Evolutionary conservation across 2,888 invertebrate species (phyloP).

Genomic region (Morpho deidamia): DNA sequence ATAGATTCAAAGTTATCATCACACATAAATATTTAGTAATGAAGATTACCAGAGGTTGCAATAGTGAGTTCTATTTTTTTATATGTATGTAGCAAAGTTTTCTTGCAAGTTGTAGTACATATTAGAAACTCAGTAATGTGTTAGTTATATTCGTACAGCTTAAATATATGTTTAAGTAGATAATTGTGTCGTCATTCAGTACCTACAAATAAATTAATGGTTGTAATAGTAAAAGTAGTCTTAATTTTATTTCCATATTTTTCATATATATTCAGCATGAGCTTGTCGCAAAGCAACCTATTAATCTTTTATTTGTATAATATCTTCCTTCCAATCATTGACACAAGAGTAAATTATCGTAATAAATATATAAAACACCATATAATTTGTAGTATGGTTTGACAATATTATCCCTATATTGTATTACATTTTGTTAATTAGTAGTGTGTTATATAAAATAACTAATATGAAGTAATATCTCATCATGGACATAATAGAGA

Average conservation of each 20-base stretch:
- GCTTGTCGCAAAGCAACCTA: constrained; percentile 7
- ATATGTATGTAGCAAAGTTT: constrained; percentile 46
- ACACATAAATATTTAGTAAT: constrained; percentile 52
- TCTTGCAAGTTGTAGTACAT: constrained; percentile 41
- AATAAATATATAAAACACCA: constrained; percentile 38
- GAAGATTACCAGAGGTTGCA: constrained; percentile 67
- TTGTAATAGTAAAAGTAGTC: constrained; percentile 36
- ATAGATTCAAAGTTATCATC: constrained; percentile 51
- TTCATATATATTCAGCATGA: background rate
- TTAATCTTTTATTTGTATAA: constrained; percentile 2
- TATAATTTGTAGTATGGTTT: constrained; percentile 64
- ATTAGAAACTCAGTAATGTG: constrained; percentile 43
- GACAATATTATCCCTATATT: constrained; percentile 48
- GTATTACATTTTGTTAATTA: constrained; percentile 51
- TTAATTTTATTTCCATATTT: constrained; percentile 4
- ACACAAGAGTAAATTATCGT: constrained; percentile 35
- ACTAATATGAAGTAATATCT: constrained; percentile 60
- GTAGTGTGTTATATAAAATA: constrained; percentile 54
- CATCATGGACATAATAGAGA: constrained; percentile 67
- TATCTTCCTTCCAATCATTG: background rate
- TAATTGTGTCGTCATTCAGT: constrained; percentile 44
- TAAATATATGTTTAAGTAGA: constrained; percentile 38
- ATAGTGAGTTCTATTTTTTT: constrained; percentile 74
- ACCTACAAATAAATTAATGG: constrained; percentile 51
- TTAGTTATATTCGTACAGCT: constrained; percentile 50